A percentile compares a stretch with the other conserved stretches of the same genome.
These are phyloP conservation scores for Pseudanteris insignis DNA, from an alignment of 2,888 invertebrate genomes.

Conservation along the genomic window DNA sequence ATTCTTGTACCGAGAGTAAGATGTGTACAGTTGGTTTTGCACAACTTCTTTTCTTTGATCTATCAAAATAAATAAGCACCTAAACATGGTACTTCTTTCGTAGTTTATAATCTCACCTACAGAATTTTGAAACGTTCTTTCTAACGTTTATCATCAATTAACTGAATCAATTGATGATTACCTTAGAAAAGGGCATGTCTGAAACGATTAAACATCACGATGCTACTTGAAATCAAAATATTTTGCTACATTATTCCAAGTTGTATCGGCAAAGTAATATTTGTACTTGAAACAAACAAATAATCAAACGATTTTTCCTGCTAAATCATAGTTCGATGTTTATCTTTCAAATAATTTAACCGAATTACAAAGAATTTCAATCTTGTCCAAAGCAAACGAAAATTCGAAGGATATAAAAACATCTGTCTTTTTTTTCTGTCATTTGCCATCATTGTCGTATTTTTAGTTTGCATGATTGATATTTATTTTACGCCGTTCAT, in stretches of 20 bases:
- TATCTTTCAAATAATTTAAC: too few relatives aligned
- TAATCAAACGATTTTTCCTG: too few relatives aligned
- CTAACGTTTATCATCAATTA: background rate
- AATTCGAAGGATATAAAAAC: too few relatives aligned
- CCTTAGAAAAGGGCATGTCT: too few relatives aligned
- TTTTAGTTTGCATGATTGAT: slow-evolving; percentile 1
- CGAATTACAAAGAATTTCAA: too few relatives aligned
- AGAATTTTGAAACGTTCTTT: slow-evolving; percentile 3
- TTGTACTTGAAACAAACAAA: too few relatives aligned
- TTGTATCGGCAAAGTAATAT: slow-evolving; percentile 20
- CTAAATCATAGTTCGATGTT: too few relatives aligned
- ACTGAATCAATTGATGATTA: too few relatives aligned
- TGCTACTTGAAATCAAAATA: slow-evolving; percentile 25
- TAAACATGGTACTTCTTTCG: too few relatives aligned
- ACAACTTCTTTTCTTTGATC: slow-evolving; percentile 2
- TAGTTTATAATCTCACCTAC: too few relatives aligned
- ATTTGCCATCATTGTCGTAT: slow-evolving; percentile 1
- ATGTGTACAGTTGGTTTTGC: slow-evolving; percentile 35
- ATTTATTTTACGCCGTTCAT: slow-evolving; percentile 6
- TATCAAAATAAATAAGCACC: background rate
- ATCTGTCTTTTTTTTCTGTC: too few relatives aligned
- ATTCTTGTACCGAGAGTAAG: slow-evolving; percentile 38
- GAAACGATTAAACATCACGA: slow-evolving; percentile 8
- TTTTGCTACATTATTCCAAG: slow-evolving; percentile 23
- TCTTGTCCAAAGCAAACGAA: too few relatives aligned